A percentile compares a stretch with the other conserved stretches of the same genome.
Evolutionary conservation across 1,140 invertebrate genomes (phyloP).

Genomic region (Orchestia grillus): DNA sequence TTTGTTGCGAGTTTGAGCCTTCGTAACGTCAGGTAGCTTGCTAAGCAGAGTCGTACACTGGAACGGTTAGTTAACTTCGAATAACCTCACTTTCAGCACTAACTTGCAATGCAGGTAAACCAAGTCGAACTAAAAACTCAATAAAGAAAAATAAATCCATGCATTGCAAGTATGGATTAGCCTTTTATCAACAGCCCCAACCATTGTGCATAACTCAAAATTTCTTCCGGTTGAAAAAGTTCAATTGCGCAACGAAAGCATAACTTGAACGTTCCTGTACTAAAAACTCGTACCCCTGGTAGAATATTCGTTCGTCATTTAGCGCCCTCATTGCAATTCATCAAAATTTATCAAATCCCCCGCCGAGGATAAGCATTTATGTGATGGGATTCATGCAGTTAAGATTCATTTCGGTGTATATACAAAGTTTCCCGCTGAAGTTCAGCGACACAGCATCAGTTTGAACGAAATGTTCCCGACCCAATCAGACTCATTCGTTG

Average conservation of each 20-base stretch:
- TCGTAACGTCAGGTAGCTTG: not conserved
- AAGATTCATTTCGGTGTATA: too few species aligned
- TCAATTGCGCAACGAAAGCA: not conserved
- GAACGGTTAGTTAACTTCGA: not conserved
- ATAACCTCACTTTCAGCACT: not conserved
- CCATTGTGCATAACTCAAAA: not conserved
- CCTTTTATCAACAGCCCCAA: not conserved
- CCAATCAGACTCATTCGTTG: not conserved
- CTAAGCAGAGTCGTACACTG: not conserved
- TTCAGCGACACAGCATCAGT: too few species aligned
- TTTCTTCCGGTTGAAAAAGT: not conserved
- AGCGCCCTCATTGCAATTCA: not conserved
- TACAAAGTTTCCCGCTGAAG: too few species aligned
- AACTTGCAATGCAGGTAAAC: not conserved
- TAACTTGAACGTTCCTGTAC: not conserved
- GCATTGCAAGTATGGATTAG: not conserved
- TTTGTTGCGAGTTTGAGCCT: not conserved
- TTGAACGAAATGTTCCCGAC: too few species aligned
- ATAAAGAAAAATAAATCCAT: not conserved
- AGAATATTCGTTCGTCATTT: not conserved
- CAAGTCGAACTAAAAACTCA: not conserved
- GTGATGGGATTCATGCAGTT: too few species aligned
- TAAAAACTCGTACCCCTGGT: not conserved
- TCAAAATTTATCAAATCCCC: not conserved
- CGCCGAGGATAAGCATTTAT: too few species aligned